Evolutionary conservation across 2,888 invertebrate genomes (phyloP).

Genomic region (Andrena trimmerana): DNA sequence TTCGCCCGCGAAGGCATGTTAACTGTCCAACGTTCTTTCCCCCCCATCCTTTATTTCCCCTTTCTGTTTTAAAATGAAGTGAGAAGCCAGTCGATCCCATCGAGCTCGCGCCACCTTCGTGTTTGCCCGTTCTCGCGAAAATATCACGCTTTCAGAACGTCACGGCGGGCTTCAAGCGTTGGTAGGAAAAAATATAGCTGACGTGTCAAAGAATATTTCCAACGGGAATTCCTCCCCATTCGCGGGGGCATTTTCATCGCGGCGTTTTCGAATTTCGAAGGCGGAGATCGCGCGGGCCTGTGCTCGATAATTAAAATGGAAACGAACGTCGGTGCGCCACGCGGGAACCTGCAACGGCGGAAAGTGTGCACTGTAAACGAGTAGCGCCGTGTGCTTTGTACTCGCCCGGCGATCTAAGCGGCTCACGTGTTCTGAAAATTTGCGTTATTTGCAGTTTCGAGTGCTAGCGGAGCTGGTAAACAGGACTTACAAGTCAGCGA

Average conservation of each 20-base stretch:
- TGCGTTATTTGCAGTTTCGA: conserved; percentile 8
- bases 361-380: conserved; percentile 26
- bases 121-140: not conserved
- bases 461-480: not conserved
- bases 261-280: conserved; percentile 21
- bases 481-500: not conserved
- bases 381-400: conserved; percentile 10
- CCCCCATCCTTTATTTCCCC: too few species aligned
- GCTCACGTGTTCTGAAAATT: conserved; percentile 8
- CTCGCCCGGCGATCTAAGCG: conserved; percentile 4
- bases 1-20: too few species aligned
- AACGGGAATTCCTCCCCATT: too few species aligned
- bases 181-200: not conserved
- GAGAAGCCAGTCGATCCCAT: too few species aligned
- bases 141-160: not conserved
- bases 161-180: not conserved
- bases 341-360: conserved; percentile 10
- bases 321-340: conserved; percentile 10
- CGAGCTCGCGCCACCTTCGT: not conserved
- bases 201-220: not conserved
- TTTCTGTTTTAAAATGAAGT: too few species aligned
- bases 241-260: conserved; percentile 6
- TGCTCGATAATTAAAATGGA: conserved; percentile 43
- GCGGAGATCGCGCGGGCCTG: not conserved
- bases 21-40: too few species aligned